These are phyloP conservation scores for Oopsacas minuta DNA, from an alignment of 37 sponge, comb jelly and placozoan species.

Conservation along the genomic window DNA sequence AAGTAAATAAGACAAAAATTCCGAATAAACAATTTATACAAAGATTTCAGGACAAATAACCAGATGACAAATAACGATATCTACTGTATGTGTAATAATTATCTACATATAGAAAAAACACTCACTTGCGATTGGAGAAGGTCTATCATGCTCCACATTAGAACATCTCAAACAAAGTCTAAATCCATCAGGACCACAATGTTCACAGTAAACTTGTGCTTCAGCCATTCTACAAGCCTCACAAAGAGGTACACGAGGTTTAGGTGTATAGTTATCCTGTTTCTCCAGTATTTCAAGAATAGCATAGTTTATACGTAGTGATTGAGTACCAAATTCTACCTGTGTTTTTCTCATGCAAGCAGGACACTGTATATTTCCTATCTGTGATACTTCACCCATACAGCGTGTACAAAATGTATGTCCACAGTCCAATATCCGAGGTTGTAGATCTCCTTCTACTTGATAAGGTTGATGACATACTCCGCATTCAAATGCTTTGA, in stretches of 20 bases:
- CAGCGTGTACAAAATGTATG: conserved; percentile 56
- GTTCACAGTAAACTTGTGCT: neutral
- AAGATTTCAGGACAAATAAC: too few relatives aligned
- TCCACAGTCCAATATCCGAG: conserved; percentile 44
- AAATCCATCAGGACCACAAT: neutral
- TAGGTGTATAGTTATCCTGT: neutral
- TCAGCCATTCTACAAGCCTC: conserved; percentile 8
- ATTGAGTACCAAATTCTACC: neutral
- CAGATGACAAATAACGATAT: too few relatives aligned
- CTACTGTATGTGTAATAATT: too few relatives aligned
- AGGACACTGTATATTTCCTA: conserved; percentile 35
- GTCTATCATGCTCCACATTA: conserved; percentile 9
- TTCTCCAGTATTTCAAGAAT: conserved; percentile 9
- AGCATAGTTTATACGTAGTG: neutral
- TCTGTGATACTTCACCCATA: neutral
- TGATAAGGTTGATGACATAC: conserved; percentile 6
- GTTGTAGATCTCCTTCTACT: conserved; percentile 20
- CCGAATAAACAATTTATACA: too few relatives aligned
- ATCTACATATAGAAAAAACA: too few relatives aligned
- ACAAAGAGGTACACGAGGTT: neutral
- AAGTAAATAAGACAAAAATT: too few relatives aligned
- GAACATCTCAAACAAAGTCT: neutral
- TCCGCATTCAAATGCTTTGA: conserved; percentile 8
- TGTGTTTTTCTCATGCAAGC: conserved; percentile 24
- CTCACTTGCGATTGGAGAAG: conserved; percentile 11